Evolutionary conservation across 2,113 vertebrate species (phyloP), one percentile per base, ranked within the genome.

Genomic region (Platichthys stellatus): DNA sequence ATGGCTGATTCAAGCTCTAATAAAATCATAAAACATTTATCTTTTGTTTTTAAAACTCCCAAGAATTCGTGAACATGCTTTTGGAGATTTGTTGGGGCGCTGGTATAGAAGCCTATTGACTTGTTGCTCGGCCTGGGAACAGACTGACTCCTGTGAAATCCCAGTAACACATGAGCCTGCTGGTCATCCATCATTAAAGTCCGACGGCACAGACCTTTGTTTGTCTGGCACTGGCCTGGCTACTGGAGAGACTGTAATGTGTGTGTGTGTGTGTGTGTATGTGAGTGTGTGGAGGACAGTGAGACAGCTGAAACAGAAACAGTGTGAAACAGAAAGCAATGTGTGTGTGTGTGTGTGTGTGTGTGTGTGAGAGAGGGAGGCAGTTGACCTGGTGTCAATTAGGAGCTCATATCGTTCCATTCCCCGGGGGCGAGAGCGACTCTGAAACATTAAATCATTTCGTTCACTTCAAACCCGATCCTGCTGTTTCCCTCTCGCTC

Each of bases 381-480:
- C 84, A 58, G 86, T 92, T 92, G 92, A 93, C 92, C 92, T 75
- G 74, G 86, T 89, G 90, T 91, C 92, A 92, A 91, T 93, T 91
- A 91, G 86, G 87, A 87, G 87, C 82, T 86, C 84, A 69, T 92
- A 90, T 91, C 80, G 67, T 77, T 83, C 81, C 81, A 69, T 86
- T 90, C 90, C 90, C 90, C 54, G 6, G 51, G 89, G 92, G 84
- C 74, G 63, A 85, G 82, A 79, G 82, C 17, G 82, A 72, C 78
- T 90, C 86, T 57, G 80, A 91, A 91, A 91, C 92, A 92, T 93
- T 93, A 91, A 93, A 91, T 92, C 90, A 91, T 90, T 91, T 90
- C 82, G 90, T 92, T 92, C 83, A 79, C 84, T 87, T 82, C 82
- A 75, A 74, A 81, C 80, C 23, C 4, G 31, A 80, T 81, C 85